Base-by-base conservation (phyloP, 2,888 invertebrate genomes). In the Dryococelus australis region DNA sequence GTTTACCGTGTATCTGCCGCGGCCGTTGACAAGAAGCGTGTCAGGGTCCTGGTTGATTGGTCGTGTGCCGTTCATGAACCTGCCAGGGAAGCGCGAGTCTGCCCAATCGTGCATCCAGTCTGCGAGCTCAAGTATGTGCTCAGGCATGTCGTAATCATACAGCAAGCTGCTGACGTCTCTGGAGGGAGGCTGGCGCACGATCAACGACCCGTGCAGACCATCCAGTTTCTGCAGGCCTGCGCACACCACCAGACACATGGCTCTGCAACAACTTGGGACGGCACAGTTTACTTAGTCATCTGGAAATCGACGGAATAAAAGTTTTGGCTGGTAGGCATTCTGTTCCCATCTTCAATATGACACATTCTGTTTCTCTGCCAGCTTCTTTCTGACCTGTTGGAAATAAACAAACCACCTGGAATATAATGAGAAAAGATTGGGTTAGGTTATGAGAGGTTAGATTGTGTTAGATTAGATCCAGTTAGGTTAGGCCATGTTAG, bases 171-270 rank as follows among this genome's bases (percentile, higher is more conserved):
- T 8, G 65, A 6, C 2, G n/a, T 65, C 65, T 24, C 65, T 20
- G 65, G 65, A 65, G 24, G 24, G 65, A 8, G 65, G 0, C 65
- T 65, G 65, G 8, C n/a, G 10, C 24, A 65, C 65, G 20, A 65
- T 65, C 20, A 65, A 24, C 0, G 24, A 1, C 3, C 65, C 65
- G n/a, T 65, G 65, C 24, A 65, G 65, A 3, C 65, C 65, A 8
- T 65, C 65, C 20, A 65, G n/a, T 24, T 65, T 65, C 65, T 65
- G 65, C 24, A 65, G 65, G 16, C 65, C 65, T 65, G n/a, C 8
- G 8, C 53, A 80, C 83, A 35, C 85, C n/a, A n/a, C n/a, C n/a
- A n/a, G n/a, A n/a, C 10, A 53, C 47, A 3, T 85, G 88, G 10
- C 47, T 47, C 47, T 47, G 47, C 16, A 10, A 6, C 2, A 35